Evolutionary conservation across 2,888 invertebrate genomes (phyloP).

Genomic region (Lepeophtheirus nordmannii): DNA sequence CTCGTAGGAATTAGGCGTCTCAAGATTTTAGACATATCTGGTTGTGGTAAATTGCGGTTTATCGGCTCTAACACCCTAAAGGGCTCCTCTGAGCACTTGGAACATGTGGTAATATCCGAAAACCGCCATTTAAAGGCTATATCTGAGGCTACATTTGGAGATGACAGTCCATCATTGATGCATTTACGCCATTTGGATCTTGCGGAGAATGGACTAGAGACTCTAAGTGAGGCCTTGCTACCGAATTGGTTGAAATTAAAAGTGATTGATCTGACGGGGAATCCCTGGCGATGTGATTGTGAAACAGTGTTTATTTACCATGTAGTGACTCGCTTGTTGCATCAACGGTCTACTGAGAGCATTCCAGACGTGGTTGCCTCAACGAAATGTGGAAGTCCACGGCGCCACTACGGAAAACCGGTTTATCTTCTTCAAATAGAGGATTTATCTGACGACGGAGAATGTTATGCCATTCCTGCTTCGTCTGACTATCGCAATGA

Average conservation of each 20-base stretch:
- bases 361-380: constrained; percentile 3
- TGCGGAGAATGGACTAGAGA: constrained; percentile 11
- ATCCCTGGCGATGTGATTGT: constrained; percentile 22
- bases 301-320: constrained; percentile 3
- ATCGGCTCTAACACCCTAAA: constrained; percentile 2
- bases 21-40: constrained; percentile 15
- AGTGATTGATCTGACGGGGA: constrained; percentile 12
- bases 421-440: neutral
- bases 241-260: constrained; percentile 2
- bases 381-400: neutral
- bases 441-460: neutral
- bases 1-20: neutral
- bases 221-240: constrained; percentile 2
- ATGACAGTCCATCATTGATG: neutral
- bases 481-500: neutral
- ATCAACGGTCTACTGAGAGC: neutral
- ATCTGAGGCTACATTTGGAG: neutral
- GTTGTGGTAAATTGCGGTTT: constrained; percentile 11
- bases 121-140: constrained; percentile 1
- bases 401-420: neutral
- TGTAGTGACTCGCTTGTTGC: neutral
- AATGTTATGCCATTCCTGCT: neutral
- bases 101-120: constrained; percentile 5
- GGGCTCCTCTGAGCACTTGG: neutral
- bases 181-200: constrained; percentile 5